Conservation (phyloP, 2,113 vertebrate species). For the Haplotaxodon microlepis region DNA sequence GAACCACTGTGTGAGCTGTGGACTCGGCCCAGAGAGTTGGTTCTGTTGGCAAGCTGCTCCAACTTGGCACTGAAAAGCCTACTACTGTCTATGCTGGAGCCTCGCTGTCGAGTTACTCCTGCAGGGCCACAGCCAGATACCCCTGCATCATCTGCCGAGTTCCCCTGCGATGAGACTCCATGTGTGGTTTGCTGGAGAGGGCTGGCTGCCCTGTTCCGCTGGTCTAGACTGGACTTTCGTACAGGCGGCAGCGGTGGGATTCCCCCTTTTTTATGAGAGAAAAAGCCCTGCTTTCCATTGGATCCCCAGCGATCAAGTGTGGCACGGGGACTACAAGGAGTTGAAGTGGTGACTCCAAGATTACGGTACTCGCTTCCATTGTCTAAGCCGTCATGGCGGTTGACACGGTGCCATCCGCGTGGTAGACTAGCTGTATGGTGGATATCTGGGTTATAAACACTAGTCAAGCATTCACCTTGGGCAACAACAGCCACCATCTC, state of each 20-base stretch:
- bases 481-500: conserved; percentile 67
- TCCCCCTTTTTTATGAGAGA: conserved; percentile 86
- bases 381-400: conserved; percentile 76
- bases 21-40: conserved; percentile 84
- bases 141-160: conserved; percentile 72
- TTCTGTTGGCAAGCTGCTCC: conserved; percentile 87
- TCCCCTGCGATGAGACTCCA: conserved; percentile 59
- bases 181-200: conserved; percentile 78
- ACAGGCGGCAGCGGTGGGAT: conserved; percentile 89
- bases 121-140: neutral
- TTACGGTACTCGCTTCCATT: conserved; percentile 56
- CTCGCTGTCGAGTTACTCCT: conserved; percentile 67
- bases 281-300: conserved; percentile 81
- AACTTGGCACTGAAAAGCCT: conserved; percentile 91
- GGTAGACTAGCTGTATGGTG: conserved; percentile 81
- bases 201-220: conserved; percentile 88
- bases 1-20: conserved; percentile 35
- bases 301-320: conserved; percentile 81
- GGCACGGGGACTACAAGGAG: conserved; percentile 75
- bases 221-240: conserved; percentile 93
- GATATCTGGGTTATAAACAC: conserved; percentile 65
- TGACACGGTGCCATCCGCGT: conserved; percentile 72
- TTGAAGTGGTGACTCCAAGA: conserved; percentile 62
- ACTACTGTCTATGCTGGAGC: conserved; percentile 78
- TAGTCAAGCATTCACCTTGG: conserved; percentile 62